Evolutionary conservation across 1,140 invertebrate species (phyloP).

Genomic region (Choristoneura fumiferana): DNA sequence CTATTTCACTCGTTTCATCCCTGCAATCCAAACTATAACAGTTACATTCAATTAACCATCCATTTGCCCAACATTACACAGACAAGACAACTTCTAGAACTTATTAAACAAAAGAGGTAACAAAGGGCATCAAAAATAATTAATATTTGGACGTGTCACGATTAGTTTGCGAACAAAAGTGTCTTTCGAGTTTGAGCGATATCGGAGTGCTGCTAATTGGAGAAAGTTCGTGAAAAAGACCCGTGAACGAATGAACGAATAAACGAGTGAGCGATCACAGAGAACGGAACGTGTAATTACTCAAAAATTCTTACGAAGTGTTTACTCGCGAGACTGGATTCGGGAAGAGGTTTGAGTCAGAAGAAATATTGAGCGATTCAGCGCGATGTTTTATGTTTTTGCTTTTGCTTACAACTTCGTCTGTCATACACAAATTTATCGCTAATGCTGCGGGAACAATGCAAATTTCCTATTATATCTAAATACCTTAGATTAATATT

Average conservation of each 20-base stretch:
- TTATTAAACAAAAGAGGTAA: slow-evolving; percentile 18
- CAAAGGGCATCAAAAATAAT: slow-evolving; percentile 30
- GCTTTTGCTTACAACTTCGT: no score
- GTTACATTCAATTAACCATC: slow-evolving; percentile 17
- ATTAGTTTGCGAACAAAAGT: slow-evolving; percentile 48
- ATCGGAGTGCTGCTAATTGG: slow-evolving; percentile 54
- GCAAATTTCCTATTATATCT: no score
- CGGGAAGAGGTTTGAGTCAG: neutral
- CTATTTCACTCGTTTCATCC: no score
- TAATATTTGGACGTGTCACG: slow-evolving; percentile 48
- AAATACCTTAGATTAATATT: no score
- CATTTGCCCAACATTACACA: no score
- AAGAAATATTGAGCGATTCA: neutral
- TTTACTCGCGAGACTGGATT: slow-evolving; percentile 9
- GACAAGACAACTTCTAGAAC: no score
- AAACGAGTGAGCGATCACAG: slow-evolving; percentile 40
- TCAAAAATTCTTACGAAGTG: slow-evolving; percentile 36
- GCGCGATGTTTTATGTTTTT: no score
- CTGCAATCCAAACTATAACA: slow-evolving; percentile 27
- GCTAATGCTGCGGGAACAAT: no score
- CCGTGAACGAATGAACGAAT: slow-evolving; percentile 42
- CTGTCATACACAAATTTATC: no score
- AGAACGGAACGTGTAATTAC: slow-evolving; percentile 37
- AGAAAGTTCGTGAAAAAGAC: slow-evolving; percentile 44
- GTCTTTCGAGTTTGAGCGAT: slow-evolving; percentile 51